These are phyloP conservation scores for Styela plicata DNA, from an alignment of 23 tunicate species.

Conservation along the genomic window DNA sequence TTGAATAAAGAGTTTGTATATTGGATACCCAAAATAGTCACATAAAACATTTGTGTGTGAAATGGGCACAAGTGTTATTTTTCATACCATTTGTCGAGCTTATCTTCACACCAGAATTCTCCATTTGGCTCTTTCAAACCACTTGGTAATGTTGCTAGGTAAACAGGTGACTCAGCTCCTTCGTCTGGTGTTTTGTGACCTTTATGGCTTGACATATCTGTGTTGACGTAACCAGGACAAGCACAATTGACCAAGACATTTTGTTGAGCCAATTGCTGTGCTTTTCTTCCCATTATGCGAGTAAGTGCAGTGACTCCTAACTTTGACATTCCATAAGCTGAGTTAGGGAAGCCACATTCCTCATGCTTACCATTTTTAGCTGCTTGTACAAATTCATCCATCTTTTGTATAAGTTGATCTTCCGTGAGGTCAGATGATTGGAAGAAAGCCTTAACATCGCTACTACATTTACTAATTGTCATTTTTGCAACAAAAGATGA, in stretches of 20 bases:
- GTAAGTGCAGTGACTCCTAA: constrained; percentile 74
- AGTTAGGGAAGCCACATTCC: constrained; percentile 45
- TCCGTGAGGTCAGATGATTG: constrained; percentile 72
- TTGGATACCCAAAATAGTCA: too few species aligned
- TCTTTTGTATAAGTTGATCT: constrained; percentile 46
- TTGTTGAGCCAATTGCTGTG: constrained; percentile 39
- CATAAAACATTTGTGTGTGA: too few species aligned
- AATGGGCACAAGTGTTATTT: too few species aligned
- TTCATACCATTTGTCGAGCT: constrained; percentile 56
- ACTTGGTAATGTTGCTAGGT: constrained; percentile 65
- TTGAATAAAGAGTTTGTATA: too few species aligned
- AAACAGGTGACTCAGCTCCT: constrained; percentile 83
- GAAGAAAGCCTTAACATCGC: constrained; percentile 48
- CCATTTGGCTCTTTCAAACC: constrained; percentile 81
- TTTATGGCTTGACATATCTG: constrained; percentile 86
- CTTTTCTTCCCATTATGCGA: constrained; percentile 52
- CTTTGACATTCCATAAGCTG: constrained; percentile 80
- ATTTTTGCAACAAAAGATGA: constrained; percentile 35
- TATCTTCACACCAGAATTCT: constrained; percentile 55
- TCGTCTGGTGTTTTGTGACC: constrained; percentile 80
- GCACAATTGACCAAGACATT: constrained; percentile 82
- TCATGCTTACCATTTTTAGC: constrained; percentile 42
- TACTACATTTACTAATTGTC: constrained; percentile 54
- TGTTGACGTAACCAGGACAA: constrained; percentile 87
- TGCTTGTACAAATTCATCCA: constrained; percentile 70